A percentile compares a stretch with the other conserved stretches of the same genome.
These are phyloP conservation scores for Aphis gossypii DNA, from an alignment of 1,140 invertebrate genomes.

Conservation along the genomic window DNA sequence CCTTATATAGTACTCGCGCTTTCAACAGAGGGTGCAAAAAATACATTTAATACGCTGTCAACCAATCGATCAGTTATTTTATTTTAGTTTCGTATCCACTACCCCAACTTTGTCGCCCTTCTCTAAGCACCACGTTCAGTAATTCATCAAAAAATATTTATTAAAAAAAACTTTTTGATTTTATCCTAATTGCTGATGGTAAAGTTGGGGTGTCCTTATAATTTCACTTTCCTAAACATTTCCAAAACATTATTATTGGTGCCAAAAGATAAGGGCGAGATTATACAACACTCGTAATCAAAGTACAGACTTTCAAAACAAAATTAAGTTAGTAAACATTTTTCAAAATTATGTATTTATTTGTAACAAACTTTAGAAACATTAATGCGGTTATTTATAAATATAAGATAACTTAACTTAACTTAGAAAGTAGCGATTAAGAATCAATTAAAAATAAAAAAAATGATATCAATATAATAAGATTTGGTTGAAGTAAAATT, in stretches of 20 bases:
- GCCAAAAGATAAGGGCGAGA: neutral
- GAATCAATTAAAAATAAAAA: neutral
- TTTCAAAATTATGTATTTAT: neutral
- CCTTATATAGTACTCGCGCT: neutral
- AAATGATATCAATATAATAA: neutral
- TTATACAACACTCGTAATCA: neutral
- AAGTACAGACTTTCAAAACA: neutral
- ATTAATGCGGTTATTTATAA: neutral
- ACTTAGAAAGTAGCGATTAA: neutral
- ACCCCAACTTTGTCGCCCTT: neutral
- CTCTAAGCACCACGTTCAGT: neutral
- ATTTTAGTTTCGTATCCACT: neutral
- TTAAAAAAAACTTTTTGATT: conserved; percentile 21
- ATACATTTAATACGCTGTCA: conserved; percentile 55
- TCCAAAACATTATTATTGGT: neutral
- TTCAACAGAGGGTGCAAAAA: neutral
- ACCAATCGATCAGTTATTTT: conserved; percentile 56
- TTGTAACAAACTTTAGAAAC: neutral
- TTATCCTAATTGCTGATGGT: conserved; percentile 22
- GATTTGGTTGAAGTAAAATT: neutral
- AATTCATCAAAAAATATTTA: conserved; percentile 44
- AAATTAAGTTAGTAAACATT: neutral
- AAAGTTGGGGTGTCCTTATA: neutral
- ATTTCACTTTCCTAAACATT: neutral
- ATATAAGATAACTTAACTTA: neutral